Percentiles rank a stretch among this genome's conserved stretches.
Conservation (phyloP, 2,888 invertebrate species). For the Amphiduros pacificus region DNA sequence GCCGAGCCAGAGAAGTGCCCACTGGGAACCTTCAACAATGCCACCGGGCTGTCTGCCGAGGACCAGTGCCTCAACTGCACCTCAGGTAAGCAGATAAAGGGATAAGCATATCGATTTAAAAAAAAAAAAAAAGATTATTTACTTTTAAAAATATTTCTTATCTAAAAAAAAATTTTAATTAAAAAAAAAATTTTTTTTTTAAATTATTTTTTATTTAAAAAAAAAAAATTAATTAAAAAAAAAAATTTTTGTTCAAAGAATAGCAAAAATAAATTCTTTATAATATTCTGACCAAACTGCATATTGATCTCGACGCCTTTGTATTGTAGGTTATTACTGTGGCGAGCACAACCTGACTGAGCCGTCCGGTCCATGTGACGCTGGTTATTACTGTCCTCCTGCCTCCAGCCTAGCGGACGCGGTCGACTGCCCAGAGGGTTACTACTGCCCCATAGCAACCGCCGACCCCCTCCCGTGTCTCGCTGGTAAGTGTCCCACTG, state of each 20-base stretch:
- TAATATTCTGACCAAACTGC: no score
- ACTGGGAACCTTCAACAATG: constrained; percentile 45
- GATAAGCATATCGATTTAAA: no score
- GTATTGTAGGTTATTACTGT: constrained; percentile 45
- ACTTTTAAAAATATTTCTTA: no score
- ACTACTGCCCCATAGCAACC: constrained; percentile 45
- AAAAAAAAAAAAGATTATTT: no score
- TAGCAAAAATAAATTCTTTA: no score
- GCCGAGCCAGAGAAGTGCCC: constrained; percentile 52
- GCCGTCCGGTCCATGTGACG: constrained; percentile 44
- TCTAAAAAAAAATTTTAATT: no score
- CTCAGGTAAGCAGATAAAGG: constrained; percentile 40
- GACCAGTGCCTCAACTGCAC: constrained; percentile 49
- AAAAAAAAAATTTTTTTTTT: no score
- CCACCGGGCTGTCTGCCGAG: constrained; percentile 36
- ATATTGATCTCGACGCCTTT: neutral
- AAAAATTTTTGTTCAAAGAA: no score
- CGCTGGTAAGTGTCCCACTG: constrained; percentile 41
- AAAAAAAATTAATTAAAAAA: no score
- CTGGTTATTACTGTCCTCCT: constrained; percentile 52
- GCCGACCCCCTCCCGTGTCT: constrained; percentile 43
- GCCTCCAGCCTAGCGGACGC: constrained; percentile 36
- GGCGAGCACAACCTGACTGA: constrained; percentile 40
- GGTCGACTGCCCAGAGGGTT: constrained; percentile 46
- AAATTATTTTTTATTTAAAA: no score